These are phyloP conservation scores for Parnassius glacialis DNA, from an alignment of 2,888 invertebrate genomes.

Conservation along the genomic window DNA sequence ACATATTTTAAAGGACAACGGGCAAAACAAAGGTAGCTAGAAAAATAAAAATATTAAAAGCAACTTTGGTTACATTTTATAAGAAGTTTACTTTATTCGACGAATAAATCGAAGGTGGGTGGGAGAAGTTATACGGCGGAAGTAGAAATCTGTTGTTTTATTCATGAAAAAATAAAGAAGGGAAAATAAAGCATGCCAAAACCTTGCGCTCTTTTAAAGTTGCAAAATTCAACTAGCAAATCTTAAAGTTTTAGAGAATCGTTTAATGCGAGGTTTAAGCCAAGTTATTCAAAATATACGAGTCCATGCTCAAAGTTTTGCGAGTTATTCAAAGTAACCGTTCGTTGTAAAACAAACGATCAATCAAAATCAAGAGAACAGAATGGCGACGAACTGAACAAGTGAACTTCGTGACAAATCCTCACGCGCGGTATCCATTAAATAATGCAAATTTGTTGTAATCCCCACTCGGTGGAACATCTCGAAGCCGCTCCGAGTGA, in stretches of 20 bases:
- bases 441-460: conserved; percentile 80
- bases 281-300: conserved; percentile 15
- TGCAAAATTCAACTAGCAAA: conserved; percentile 43
- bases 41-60: conserved; percentile 76
- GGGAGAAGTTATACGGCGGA: conserved; percentile 71
- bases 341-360: conserved; percentile 37
- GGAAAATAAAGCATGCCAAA: conserved; percentile 62
- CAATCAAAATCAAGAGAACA: conserved; percentile 53
- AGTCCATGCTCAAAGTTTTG: conserved; percentile 10
- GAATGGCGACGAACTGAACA: conserved; percentile 48
- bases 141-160: conserved; percentile 79
- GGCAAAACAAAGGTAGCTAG: conserved; percentile 66
- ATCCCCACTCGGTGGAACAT: conserved; percentile 65
- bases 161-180: conserved; percentile 76
- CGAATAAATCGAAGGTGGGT: conserved; percentile 80
- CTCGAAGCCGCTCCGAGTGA: conserved; percentile 60
- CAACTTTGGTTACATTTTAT: conserved; percentile 76
- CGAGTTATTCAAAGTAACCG: conserved; percentile 17
- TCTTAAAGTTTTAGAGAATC: conserved; percentile 32
- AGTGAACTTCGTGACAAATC: conserved; percentile 69
- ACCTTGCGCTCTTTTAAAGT: conserved; percentile 42
- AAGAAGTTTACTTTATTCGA: conserved; percentile 77
- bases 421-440: conserved; percentile 77
- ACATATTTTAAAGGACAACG: conserved; percentile 57
- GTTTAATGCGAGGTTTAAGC: conserved; percentile 15